A percentile compares a stretch with the other conserved stretches of the same genome.
These are phyloP conservation scores for Xylocampa areola DNA, from an alignment of 2,888 invertebrate genomes.

Conservation along the genomic window DNA sequence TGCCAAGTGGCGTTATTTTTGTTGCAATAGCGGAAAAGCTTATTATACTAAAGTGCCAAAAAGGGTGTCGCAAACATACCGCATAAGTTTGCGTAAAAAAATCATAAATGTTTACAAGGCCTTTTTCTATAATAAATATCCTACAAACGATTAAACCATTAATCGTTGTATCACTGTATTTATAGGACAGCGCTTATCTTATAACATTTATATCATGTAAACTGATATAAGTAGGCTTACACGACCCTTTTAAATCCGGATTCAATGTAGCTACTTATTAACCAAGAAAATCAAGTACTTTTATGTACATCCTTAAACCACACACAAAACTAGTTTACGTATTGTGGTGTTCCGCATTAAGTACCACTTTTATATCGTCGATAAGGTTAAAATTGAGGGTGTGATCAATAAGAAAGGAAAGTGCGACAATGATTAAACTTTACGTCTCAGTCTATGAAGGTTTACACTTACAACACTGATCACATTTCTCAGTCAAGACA, in stretches of 20 bases:
- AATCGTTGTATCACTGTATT: conserved; percentile 14
- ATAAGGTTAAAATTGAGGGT: conserved; percentile 45
- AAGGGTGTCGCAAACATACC: conserved; percentile 23
- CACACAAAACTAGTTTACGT: conserved; percentile 27
- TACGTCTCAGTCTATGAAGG: conserved; percentile 56
- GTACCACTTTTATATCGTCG: conserved; percentile 33
- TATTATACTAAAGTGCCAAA: conserved; percentile 45
- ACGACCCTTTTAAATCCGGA: conserved; percentile 32
- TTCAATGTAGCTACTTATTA: conserved; percentile 22
- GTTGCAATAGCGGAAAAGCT: conserved; percentile 46
- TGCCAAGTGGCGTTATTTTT: conserved; percentile 50
- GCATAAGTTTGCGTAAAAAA: conserved; percentile 23
- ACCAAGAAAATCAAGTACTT: conserved; percentile 35
- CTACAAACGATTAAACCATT: conserved; percentile 5
- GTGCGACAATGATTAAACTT: conserved; percentile 53
- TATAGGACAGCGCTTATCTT: conserved; percentile 8
- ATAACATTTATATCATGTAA: conserved; percentile 22
- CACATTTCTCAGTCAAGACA: conserved; percentile 64
- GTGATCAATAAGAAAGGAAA: conserved; percentile 67
- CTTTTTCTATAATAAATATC: conserved; percentile 7
- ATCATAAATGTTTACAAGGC: background rate
- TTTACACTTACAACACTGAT: conserved; percentile 59
- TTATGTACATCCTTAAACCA: conserved; percentile 19
- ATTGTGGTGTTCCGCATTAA: conserved; percentile 20
- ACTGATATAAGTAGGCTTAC: conserved; percentile 16